Percentiles rank a stretch among this genome's conserved stretches.
Evolutionary conservation across 2,888 invertebrate species (phyloP).

Genomic region (Drosophila buzzatii): DNA sequence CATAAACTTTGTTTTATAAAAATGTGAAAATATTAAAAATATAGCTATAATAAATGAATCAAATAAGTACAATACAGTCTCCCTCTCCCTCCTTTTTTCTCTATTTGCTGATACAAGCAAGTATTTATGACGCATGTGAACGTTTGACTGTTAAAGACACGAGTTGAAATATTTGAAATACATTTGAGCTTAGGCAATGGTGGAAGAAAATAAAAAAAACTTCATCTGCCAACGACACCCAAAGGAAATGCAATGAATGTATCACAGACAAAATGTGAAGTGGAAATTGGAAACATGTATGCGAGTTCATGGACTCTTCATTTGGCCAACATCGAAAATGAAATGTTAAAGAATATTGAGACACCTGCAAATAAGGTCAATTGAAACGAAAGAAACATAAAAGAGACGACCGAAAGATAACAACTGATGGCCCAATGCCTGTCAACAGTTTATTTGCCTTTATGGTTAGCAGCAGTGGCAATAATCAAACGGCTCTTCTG

Average conservation of each 20-base stretch:
- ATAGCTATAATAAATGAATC: no score
- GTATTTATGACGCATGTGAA: constrained; percentile 9
- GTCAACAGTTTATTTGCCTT: constrained; percentile 58
- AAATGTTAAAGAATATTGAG: constrained; percentile 37
- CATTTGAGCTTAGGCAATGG: constrained; percentile 39
- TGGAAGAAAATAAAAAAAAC: constrained; percentile 14
- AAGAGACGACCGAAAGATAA: constrained; percentile 28
- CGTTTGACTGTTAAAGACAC: constrained; percentile 43
- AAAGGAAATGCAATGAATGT: constrained; percentile 37
- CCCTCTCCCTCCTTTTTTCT: not conserved
- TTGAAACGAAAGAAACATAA: constrained; percentile 55
- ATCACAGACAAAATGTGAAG: constrained; percentile 18
- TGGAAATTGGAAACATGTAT: not conserved
- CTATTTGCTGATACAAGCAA: constrained; percentile 12
- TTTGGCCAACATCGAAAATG: constrained; percentile 26
- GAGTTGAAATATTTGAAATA: constrained; percentile 47
- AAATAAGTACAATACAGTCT: no score
- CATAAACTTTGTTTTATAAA: no score
- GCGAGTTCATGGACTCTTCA: constrained; percentile 12
- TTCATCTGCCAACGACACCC: constrained; percentile 16
- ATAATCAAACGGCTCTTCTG: constrained; percentile 63
- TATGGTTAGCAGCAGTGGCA: constrained; percentile 57
- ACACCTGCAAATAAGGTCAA: constrained; percentile 73
- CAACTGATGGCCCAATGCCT: constrained; percentile 50
- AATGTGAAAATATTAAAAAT: no score